Evolutionary conservation across 2,797 vertebrate species (phyloP), one percentile per base, ranked within the genome.

Genomic region (Gallinago solitaria): DNA sequence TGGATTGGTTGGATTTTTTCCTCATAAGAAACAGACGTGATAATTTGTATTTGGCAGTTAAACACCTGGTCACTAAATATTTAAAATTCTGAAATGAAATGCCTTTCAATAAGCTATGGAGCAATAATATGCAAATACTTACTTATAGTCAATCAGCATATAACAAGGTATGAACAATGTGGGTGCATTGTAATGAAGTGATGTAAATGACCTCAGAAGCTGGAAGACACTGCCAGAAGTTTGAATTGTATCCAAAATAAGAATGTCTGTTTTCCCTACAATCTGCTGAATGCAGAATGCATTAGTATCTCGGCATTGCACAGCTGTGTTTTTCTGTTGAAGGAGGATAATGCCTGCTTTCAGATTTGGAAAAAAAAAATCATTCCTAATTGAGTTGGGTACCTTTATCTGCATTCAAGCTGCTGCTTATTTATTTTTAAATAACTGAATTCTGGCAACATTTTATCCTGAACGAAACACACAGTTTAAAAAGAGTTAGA

Each of bases 51-150:
- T 91, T 97, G 83, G 89, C 74, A 96, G 63, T 93, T 92, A 96
- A 94, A 91, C 90, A 97, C 91, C 87, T 89, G 81, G 88, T 90
- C 82, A 84, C 93, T 97, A 95, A 97, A 97, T 97, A 97, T 96
- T 97, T 95, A 95, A 97, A 93, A 79, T 78, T 67, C 78, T 89
- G 53, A 91, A 96, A 97, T 83, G 16, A 97, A 97, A 97, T 95
- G 48, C 19, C 45, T 97, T 60, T 97, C 86, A 95, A 88, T 89
- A 89, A 95, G 41, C 69, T 64, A 18, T 45, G n/a, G 18, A 95
- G 51, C 56, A 87, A 76, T 89, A 91, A 47, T 76, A 89, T 59
- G 83, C 54, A 95, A 93, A 93, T 95, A 87, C 61, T 87, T 96
- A 88, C 59, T 96, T 96, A 90, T 13, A 93, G 80, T 92, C 65